Evolutionary conservation across 2,113 vertebrate genomes (phyloP).

Genomic region (Brienomyrus longianalis): DNA sequence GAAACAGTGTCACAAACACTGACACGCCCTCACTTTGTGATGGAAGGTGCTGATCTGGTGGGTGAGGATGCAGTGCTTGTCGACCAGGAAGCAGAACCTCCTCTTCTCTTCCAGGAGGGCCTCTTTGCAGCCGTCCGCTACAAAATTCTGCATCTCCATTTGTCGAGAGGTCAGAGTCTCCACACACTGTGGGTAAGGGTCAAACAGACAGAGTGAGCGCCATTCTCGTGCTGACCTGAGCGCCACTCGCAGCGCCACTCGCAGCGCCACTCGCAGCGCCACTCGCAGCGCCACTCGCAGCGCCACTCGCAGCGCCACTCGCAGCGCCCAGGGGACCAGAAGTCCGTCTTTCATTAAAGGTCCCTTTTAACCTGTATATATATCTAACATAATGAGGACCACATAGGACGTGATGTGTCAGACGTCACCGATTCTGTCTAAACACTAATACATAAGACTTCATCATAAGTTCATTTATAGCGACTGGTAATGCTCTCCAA

Average conservation of each 20-base stretch:
- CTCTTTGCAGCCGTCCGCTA: constrained; percentile 86
- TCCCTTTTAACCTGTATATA: background rate
- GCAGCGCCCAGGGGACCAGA: no score
- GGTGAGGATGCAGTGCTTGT: constrained; percentile 87
- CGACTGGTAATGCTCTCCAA: background rate
- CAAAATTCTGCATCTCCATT: constrained; percentile 86
- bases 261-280: no score
- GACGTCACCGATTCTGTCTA: background rate
- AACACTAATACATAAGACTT: background rate
- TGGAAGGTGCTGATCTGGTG: constrained; percentile 74
- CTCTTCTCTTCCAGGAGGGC: constrained; percentile 91
- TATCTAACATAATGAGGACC: background rate
- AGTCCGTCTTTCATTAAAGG: background rate
- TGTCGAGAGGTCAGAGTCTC: constrained; percentile 80
- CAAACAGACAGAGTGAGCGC: background rate
- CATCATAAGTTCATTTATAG: background rate
- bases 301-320: no score
- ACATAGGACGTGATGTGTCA: background rate
- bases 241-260: no score
- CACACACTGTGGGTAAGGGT: constrained; percentile 63
- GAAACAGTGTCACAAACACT: background rate
- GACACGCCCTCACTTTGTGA: constrained; percentile 63
- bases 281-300: no score
- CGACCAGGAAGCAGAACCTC: constrained; percentile 92
- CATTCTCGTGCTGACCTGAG: background rate